Evolutionary conservation across 2,797 vertebrate species (phyloP).

Genomic region (Acipenser transmontanus): DNA sequence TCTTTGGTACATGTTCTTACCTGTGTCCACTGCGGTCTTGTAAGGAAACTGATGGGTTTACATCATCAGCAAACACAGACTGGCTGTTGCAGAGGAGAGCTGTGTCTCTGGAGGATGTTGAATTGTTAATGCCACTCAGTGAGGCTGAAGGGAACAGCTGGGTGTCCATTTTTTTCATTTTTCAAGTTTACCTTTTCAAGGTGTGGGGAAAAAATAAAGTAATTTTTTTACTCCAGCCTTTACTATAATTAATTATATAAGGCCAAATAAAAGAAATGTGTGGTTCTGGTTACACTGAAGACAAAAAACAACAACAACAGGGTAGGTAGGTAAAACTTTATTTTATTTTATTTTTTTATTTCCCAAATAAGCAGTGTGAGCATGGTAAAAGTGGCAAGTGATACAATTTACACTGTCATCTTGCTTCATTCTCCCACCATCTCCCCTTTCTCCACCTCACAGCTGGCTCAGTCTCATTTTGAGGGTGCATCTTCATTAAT

Average conservation of each 20-base stretch:
- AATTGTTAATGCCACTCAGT: background rate
- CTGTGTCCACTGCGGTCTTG: slow-evolving; percentile 4
- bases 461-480: too few relatives aligned
- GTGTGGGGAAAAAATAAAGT: background rate
- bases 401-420: too few relatives aligned
- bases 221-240: background rate
- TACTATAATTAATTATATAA: background rate
- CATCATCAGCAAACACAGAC: slow-evolving; percentile 19
- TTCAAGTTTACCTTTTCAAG: slow-evolving; percentile 13
- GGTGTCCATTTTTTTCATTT: slow-evolving; percentile 15
- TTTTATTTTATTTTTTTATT: too few relatives aligned
- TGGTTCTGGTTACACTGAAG: too few relatives aligned
- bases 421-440: too few relatives aligned
- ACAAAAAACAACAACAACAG: too few relatives aligned
- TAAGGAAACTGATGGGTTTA: slow-evolving; percentile 4
- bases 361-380: too few relatives aligned
- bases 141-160: slow-evolving; percentile 10
- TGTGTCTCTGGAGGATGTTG: slow-evolving; percentile 1
- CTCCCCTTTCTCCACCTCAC: too few relatives aligned
- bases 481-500: too few relatives aligned
- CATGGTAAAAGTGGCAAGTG: too few relatives aligned
- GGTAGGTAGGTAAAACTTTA: too few relatives aligned
- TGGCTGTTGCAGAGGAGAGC: slow-evolving; percentile 12
- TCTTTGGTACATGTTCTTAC: slow-evolving; percentile 6
- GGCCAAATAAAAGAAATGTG: too few relatives aligned